Evolutionary conservation across 2,797 vertebrate genomes (phyloP).

Genomic region (Crocodylus rhombifer): DNA sequence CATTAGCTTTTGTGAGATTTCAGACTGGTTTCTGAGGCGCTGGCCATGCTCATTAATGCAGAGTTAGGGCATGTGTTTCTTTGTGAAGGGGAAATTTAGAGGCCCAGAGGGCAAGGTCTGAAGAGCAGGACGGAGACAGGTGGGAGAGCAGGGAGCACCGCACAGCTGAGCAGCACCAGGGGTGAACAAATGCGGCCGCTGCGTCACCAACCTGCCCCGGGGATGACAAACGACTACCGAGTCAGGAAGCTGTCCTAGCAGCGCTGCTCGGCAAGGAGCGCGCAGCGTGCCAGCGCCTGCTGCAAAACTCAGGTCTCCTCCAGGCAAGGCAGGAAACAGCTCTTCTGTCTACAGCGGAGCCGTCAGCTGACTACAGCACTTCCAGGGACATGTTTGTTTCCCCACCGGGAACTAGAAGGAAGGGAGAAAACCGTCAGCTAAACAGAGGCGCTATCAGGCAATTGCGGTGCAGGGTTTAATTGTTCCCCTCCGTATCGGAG

Average conservation of each 20-base stretch:
- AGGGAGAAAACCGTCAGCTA: accelerated
- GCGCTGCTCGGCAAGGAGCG: accelerated
- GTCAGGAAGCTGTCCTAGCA: accelerated
- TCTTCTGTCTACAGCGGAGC: not conserved
- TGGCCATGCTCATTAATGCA: not conserved
- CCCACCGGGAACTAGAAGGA: accelerated
- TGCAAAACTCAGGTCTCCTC: accelerated
- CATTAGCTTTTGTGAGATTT: accelerated
- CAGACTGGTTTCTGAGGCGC: accelerated
- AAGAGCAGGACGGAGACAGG: too few relatives aligned
- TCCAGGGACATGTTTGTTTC: accelerated
- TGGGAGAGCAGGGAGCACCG: not conserved
- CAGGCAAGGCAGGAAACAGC: not conserved
- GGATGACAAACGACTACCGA: accelerated
- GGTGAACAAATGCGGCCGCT: not conserved
- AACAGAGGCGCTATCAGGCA: accelerated
- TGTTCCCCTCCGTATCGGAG: accelerated
- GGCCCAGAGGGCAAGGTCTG: too few relatives aligned
- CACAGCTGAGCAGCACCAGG: accelerated
- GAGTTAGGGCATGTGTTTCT: accelerated
- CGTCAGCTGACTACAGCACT: not conserved
- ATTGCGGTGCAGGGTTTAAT: accelerated
- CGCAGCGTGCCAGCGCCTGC: not conserved
- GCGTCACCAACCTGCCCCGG: not conserved
- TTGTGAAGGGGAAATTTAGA: not conserved